Evolutionary conservation across 2,888 invertebrate species (phyloP).

Genomic region (Ferdinandea cuprea): DNA sequence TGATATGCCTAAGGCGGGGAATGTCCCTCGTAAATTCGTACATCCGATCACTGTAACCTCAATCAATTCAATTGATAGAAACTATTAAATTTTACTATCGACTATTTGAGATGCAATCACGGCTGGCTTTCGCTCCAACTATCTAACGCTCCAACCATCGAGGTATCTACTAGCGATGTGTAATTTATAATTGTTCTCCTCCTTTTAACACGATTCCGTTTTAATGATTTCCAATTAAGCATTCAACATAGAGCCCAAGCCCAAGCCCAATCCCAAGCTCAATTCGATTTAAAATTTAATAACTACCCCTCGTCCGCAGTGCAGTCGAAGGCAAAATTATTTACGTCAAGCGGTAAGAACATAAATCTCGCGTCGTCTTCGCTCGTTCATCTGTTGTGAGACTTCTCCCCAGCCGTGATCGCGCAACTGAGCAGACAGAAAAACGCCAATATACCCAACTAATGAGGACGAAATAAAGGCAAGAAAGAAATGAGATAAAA

Average conservation of each 20-base stretch:
- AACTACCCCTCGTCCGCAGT: slow-evolving; percentile 50
- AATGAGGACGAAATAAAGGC: slow-evolving; percentile 74
- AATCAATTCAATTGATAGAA: too few relatives aligned
- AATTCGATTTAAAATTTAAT: slow-evolving; percentile 59
- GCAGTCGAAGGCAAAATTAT: slow-evolving; percentile 56
- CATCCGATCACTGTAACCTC: too few relatives aligned
- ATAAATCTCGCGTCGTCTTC: slow-evolving; percentile 68
- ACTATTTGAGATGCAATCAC: too few relatives aligned
- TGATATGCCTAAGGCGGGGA: too few relatives aligned
- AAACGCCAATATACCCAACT: slow-evolving; percentile 71
- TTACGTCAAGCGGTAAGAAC: slow-evolving; percentile 63
- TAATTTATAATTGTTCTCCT: background rate
- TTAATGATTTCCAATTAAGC: slow-evolving; percentile 62
- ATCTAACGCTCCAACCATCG: too few relatives aligned
- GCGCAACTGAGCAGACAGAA: slow-evolving; percentile 61
- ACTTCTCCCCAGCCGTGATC: slow-evolving; percentile 33
- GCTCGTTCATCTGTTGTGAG: slow-evolving; percentile 2
- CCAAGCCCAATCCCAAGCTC: too few relatives aligned
- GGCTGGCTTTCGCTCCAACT: too few relatives aligned
- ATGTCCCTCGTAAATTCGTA: too few relatives aligned
- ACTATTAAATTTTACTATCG: too few relatives aligned
- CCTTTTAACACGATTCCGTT: slow-evolving; percentile 36
- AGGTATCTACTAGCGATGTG: too few relatives aligned
- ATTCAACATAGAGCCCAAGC: slow-evolving; percentile 38
- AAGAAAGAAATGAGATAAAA: slow-evolving; percentile 73